phyloP scores from a whole-genome alignment of 2,113 vertebrate species.

The Theropithecus gelada region DNA sequence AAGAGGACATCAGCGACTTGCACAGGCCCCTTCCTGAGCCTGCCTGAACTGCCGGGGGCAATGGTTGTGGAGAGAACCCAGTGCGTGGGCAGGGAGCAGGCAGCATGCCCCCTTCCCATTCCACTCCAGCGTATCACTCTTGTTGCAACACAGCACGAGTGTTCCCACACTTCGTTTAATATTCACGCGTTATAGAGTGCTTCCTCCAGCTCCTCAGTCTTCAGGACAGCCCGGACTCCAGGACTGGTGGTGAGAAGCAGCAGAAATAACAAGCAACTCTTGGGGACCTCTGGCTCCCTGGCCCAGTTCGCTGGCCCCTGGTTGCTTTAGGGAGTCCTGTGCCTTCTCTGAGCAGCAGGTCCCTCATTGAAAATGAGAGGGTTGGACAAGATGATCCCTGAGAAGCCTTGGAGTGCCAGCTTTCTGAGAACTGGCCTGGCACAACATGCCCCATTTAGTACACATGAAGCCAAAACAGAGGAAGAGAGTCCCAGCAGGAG shows the following conservation, averaged over 20 bases:
- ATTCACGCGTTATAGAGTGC: too few species aligned
- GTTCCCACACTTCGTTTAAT: background rate
- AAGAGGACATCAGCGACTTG: background rate
- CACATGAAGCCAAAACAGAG: background rate
- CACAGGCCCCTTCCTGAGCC: background rate
- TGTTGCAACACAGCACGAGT: background rate
- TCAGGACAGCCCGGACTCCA: background rate
- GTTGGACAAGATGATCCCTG: background rate
- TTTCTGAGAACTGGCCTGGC: background rate
- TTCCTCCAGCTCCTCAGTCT: background rate
- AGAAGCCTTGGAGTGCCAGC: background rate
- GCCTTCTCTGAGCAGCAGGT: background rate
- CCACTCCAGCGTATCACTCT: too few species aligned
- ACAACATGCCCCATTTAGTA: background rate
- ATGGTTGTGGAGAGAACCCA: too few species aligned
- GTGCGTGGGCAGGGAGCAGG: fast-evolving
- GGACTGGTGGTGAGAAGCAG: background rate
- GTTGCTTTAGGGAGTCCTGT: background rate
- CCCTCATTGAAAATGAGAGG: background rate
- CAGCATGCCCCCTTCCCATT: background rate
- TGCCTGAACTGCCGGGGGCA: background rate
- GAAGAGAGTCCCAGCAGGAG: background rate
- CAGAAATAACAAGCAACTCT: background rate
- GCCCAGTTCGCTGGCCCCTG: background rate
- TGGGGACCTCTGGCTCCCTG: background rate